Evolutionary conservation across 2,888 invertebrate genomes (phyloP), one percentile per base, ranked within the genome.

Genomic region (Psylliodes chrysocephalus): DNA sequence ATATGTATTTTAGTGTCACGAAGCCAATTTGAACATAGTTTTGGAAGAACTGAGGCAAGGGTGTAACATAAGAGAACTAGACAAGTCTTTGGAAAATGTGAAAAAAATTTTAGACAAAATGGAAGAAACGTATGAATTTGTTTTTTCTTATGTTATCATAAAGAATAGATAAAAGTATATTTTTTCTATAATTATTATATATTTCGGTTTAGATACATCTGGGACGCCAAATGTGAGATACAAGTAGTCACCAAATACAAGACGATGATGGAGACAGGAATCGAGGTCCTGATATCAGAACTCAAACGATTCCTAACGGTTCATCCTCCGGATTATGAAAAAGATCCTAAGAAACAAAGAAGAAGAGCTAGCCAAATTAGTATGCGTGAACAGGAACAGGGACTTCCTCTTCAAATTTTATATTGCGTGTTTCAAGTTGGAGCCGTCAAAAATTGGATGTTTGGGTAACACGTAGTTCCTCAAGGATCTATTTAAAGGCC

Each of bases 391-490:
- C 18, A 61, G 46, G 75, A 77, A n/a, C 64, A 64, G 30, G 25
- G 73, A 7, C 67, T 78, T 30, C 75, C 77, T 1, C 62, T 67
- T 10, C 74, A 76, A 46, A 75, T 79, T 64, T 47, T 74, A 18
- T 72, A 70, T 28, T 77, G 76, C 42, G 69, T 74, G 49, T 77
- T 63, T 63, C 71, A 77, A 67, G 73, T 78, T 2, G 75, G 72
- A 10, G 77, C 77, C 2, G 70, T 78, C 1, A 73, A 73, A 30
- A 80, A 80, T 60, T 80, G 80, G 80, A 77, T 76, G 71, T 77
- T 77, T 68, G 80, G 80, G 76, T 77, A 62, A 55, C 49, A 28
- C 18, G 18, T 51, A 12, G 12, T 22, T 44, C 10, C 38, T 18
- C 19, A n/a, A n/a, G n/a, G n/a, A n/a, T n/a, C n/a, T n/a, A n/a